Conservation (phyloP, 2,888 invertebrate species). For the Perizoma flavofasciatum region DNA sequence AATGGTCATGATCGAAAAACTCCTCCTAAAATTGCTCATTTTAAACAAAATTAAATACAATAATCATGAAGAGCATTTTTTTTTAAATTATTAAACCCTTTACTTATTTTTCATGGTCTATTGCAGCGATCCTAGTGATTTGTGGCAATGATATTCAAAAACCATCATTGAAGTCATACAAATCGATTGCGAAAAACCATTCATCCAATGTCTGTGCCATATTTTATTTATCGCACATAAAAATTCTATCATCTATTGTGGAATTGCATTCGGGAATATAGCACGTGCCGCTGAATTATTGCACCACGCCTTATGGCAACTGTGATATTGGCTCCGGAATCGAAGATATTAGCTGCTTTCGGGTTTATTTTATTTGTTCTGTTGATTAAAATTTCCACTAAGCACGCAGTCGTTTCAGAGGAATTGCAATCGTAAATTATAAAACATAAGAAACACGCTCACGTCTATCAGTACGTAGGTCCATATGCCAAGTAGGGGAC, state of each 20-base stretch:
- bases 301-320: constrained; percentile 45
- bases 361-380: constrained; percentile 24
- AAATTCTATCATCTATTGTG: constrained; percentile 36
- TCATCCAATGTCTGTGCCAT: neutral
- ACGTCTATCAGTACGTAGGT: too few species aligned
- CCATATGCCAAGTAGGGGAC: too few species aligned
- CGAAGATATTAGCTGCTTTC: constrained; percentile 36
- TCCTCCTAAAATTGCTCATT: too few species aligned
- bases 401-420: neutral
- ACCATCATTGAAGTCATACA: neutral
- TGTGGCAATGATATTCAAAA: neutral
- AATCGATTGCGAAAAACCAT: too few species aligned
- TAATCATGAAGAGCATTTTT: too few species aligned
- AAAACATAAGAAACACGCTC: too few species aligned
- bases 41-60: too few species aligned
- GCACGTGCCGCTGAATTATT: constrained; percentile 55
- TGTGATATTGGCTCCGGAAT: constrained; percentile 41
- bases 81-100: too few species aligned
- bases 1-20: too few species aligned
- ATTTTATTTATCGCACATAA: constrained; percentile 8
- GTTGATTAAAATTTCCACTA: constrained; percentile 25
- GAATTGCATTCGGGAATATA: constrained; percentile 47
- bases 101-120: too few species aligned
- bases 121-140: too few species aligned
- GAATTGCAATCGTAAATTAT: neutral